Evolutionary conservation across 2,888 invertebrate genomes (phyloP).

Genomic region (Lepidocyrtoides sp.): DNA sequence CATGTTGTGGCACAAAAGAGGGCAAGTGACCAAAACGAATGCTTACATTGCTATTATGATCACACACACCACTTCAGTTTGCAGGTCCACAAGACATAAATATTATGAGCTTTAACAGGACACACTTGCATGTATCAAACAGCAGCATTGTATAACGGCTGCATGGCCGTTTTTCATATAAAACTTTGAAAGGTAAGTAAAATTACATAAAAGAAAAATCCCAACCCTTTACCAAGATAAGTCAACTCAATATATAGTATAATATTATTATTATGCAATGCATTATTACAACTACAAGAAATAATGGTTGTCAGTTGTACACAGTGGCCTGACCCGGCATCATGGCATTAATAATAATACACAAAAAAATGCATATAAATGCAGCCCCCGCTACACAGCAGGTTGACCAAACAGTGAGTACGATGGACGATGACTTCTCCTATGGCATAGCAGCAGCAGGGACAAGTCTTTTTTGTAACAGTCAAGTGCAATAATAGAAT

Average conservation of each 20-base stretch:
- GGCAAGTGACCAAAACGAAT: constrained; percentile 46
- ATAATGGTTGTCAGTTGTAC: neutral
- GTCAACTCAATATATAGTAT: neutral
- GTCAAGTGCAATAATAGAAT: constrained; percentile 40
- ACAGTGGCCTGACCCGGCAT: constrained; percentile 22
- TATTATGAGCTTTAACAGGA: constrained; percentile 13
- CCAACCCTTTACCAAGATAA: neutral
- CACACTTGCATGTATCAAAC: neutral
- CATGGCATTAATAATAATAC: constrained; percentile 29
- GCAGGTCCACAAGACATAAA: constrained; percentile 25
- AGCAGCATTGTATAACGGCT: neutral
- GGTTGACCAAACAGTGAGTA: constrained; percentile 50
- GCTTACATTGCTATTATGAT: constrained; percentile 33
- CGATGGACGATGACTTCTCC: neutral
- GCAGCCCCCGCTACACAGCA: constrained; percentile 37
- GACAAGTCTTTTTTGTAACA: constrained; percentile 36
- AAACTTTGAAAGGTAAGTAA: neutral
- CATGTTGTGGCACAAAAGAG: neutral
- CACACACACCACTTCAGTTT: constrained; percentile 24
- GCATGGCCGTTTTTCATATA: neutral
- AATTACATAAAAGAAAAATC: constrained; percentile 20
- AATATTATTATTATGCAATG: no score
- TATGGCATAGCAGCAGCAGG: no score
- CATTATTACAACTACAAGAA: neutral
- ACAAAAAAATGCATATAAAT: constrained; percentile 57